A percentile compares a stretch with the other conserved stretches of the same genome.
These are phyloP conservation scores for Gavia stellata DNA, from an alignment of 2,113 vertebrate genomes.

Conservation along the genomic window DNA sequence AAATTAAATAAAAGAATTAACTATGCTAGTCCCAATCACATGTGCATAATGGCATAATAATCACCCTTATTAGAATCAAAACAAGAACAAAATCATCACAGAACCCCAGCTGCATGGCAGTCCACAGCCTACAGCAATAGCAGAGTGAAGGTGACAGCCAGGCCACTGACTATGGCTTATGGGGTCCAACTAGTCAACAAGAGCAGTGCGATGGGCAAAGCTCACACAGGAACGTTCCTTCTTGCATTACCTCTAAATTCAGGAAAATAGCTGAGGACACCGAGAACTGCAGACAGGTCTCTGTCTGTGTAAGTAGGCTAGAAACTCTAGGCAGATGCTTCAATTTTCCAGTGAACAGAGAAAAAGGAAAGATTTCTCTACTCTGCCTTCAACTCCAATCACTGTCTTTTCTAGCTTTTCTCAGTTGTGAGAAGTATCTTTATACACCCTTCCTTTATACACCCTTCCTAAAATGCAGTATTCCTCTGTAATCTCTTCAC, in stretches of 20 bases:
- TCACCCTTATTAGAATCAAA: background rate
- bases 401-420: background rate
- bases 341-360: background rate
- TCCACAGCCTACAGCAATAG: background rate
- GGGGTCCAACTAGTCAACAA: background rate
- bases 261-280: background rate
- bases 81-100: background rate
- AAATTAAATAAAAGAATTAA: background rate
- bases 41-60: background rate
- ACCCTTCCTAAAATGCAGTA: background rate
- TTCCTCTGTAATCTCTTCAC: background rate
- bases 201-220: background rate
- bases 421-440: background rate
- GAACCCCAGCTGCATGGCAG: background rate
- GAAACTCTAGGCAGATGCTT: background rate
- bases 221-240: background rate
- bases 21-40: background rate
- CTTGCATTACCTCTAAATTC: background rate
- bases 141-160: background rate
- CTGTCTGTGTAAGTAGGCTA: background rate
- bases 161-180: background rate
- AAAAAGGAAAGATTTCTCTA: background rate
- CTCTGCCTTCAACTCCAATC: background rate
- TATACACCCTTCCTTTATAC: background rate
- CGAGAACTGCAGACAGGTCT: background rate